Evolutionary conservation across 2,888 invertebrate species (phyloP).

Genomic region (Drosophila lacicola): DNA sequence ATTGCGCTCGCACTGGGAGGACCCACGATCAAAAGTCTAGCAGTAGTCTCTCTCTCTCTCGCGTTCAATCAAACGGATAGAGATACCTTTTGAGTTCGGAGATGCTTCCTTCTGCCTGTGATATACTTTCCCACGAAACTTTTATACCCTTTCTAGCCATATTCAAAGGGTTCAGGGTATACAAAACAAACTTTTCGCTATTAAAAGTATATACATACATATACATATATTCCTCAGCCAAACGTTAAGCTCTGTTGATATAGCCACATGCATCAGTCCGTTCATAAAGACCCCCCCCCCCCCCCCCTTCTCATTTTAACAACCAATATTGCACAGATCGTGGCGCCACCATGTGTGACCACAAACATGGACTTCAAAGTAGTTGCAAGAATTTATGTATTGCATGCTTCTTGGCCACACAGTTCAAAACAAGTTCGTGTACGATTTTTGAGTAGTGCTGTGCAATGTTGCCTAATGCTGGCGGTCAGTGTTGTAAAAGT

Average conservation of each 20-base stretch:
- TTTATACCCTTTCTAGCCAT: not conserved
- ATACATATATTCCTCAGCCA: not conserved
- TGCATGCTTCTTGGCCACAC: conserved; percentile 1
- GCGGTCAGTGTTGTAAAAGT: not conserved
- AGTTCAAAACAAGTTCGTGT: not conserved
- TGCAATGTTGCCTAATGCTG: not conserved
- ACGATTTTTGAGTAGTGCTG: not conserved
- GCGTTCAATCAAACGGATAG: too few species aligned
- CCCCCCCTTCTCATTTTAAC: not conserved
- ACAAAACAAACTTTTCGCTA: not conserved
- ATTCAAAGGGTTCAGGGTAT: not conserved
- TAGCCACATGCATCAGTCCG: not conserved
- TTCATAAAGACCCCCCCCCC: not conserved
- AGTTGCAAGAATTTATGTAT: not conserved
- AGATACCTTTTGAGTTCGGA: not conserved
- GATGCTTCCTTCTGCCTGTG: not conserved
- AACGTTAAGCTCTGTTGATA: not conserved
- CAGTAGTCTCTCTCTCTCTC: too few species aligned
- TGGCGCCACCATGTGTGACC: conserved; percentile 3
- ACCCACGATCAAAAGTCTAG: too few species aligned
- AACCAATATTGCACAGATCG: not conserved
- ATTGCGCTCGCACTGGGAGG: too few species aligned
- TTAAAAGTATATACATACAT: not conserved
- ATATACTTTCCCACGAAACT: not conserved
- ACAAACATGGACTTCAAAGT: not conserved